Evolutionary conservation across 1,140 invertebrate genomes (phyloP), one percentile per base, ranked within the genome.

Genomic region (Megathymus violae): DNA sequence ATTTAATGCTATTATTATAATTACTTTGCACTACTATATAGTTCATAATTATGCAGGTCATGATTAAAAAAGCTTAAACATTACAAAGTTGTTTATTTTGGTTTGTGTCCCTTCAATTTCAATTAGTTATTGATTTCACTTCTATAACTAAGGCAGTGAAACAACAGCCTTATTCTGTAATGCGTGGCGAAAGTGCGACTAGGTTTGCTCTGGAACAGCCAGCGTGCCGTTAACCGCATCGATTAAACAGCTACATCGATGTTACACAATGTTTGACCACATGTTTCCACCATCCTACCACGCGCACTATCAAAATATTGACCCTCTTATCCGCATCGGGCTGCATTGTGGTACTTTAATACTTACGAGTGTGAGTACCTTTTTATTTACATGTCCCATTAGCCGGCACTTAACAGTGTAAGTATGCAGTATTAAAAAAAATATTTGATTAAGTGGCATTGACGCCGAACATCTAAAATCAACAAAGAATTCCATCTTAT

Each of bases 271-370:
- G 78, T 87, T 87, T 87, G 78, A 80, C 78, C 86, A 88, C 78
- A 89, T 87, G 86, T 87, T 84, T 75, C 80, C 66, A 86, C 65
- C 72, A 73, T 76, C 76, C 67, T 60, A 82, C 79, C 84, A 83
- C 81, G 78, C 81, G 80, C 69, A 61, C 83, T 88, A 89, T 88
- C 86, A 90, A 85, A 90, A 90, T 89, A 90, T 90, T 89, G 86
- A 89, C 80, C 71, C 85, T 85, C 83, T 88, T 76, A 85, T 83
- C 76, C 77, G 73, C 82, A 80, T 78, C 70, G 77, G 66, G 59
- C 69, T 75, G 73, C 69, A 79, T 74, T 84, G 72, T 80, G 67
- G 78, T 70, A 76, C 82, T 83, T 80, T 78, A 76, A 84, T 80
- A 82, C 64, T 74, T 67, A 83, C 84, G 82, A 86, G 78, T 88